Conservation (phyloP, 2,113 vertebrate species). For the Platysternon megacephalum region DNA sequence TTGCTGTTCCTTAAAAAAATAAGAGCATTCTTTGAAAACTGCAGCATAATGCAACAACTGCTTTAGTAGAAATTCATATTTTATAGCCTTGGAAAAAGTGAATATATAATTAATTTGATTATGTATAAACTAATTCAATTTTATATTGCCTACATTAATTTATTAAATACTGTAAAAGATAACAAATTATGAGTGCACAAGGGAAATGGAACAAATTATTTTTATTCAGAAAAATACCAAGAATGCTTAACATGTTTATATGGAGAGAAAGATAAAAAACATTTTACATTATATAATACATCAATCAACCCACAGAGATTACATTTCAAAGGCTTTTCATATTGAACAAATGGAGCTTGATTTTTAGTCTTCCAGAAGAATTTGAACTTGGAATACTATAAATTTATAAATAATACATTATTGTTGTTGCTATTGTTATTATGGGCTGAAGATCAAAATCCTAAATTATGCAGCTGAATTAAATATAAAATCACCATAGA, state of each 20-base stretch:
- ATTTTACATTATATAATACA: constrained; percentile 42
- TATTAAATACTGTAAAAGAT: constrained; percentile 66
- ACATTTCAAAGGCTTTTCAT: constrained; percentile 52
- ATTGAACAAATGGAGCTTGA: constrained; percentile 66
- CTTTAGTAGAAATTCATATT: constrained; percentile 65
- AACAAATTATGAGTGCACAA: constrained; percentile 49
- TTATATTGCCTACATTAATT: constrained; percentile 69
- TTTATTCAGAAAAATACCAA: constrained; percentile 33
- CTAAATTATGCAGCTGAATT: constrained; percentile 65
- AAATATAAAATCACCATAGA: constrained; percentile 52
- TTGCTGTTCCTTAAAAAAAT: neutral
- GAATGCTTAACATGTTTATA: constrained; percentile 60
- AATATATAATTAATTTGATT: constrained; percentile 76
- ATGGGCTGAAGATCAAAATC: constrained; percentile 49
- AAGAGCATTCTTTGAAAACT: constrained; percentile 16
- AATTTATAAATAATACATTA: constrained; percentile 70
- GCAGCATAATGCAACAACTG: neutral
- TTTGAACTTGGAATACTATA: constrained; percentile 51
- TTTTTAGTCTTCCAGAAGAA: constrained; percentile 60
- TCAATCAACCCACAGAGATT: constrained; percentile 57
- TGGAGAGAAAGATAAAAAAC: neutral
- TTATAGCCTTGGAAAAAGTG: constrained; percentile 69
- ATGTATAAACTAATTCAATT: constrained; percentile 75
- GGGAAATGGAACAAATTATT: constrained; percentile 64
- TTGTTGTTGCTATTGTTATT: constrained; percentile 47